Evolutionary conservation across 2,888 invertebrate species (phyloP).

Genomic region (Drosophila niveifrons): DNA sequence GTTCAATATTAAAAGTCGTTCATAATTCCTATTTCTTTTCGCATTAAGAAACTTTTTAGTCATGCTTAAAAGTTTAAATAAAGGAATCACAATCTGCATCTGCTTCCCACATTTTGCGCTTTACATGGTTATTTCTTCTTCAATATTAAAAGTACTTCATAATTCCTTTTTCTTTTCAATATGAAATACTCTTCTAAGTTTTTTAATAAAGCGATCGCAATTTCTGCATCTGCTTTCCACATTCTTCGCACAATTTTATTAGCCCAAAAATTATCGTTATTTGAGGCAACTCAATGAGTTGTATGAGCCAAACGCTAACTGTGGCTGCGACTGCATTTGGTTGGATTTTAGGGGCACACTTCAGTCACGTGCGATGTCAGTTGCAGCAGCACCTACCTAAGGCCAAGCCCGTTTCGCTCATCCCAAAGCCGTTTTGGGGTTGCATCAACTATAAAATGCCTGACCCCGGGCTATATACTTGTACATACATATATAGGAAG

Average conservation of each 20-base stretch:
- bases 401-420: slow-evolving; percentile 10
- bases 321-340: slow-evolving; percentile 5
- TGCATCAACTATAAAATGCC: slow-evolving; percentile 67
- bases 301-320: neutral
- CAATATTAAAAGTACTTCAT: too few species aligned
- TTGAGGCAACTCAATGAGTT: slow-evolving; percentile 1
- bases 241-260: neutral
- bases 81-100: too few species aligned
- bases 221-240: too few species aligned
- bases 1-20: too few species aligned
- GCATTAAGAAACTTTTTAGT: too few species aligned
- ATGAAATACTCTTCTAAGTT: too few species aligned
- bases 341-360: slow-evolving; percentile 21
- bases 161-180: too few species aligned
- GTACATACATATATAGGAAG: neutral
- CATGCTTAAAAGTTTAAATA: too few species aligned
- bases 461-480: slow-evolving; percentile 16
- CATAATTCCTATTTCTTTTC: too few species aligned
- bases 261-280: neutral
- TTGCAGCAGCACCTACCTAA: slow-evolving; percentile 44
- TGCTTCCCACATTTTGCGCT: too few species aligned
- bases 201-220: accelerated
- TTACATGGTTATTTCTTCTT: too few species aligned
- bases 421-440: slow-evolving; percentile 32
- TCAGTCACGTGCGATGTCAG: slow-evolving; percentile 31